Conservation (phyloP, 2,113 vertebrate genomes). For the Aleadryas rufinucha region DNA sequence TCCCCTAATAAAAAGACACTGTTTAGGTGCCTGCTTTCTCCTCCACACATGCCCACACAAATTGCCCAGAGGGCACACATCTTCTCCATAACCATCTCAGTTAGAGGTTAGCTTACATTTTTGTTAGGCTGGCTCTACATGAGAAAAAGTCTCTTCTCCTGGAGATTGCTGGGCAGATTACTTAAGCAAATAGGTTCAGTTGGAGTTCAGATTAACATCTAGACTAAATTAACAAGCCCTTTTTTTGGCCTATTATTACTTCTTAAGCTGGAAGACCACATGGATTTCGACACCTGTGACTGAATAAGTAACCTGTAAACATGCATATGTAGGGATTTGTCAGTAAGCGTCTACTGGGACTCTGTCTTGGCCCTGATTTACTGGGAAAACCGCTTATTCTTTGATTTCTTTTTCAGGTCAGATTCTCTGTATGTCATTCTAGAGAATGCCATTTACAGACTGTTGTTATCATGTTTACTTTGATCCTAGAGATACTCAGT, state of each 20-base stretch:
- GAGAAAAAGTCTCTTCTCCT: not conserved
- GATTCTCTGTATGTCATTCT: not conserved
- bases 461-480: not conserved
- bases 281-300: not conserved
- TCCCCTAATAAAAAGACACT: not conserved
- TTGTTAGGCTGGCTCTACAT: not conserved
- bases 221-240: not conserved
- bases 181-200: not conserved
- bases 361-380: not conserved
- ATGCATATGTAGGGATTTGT: not conserved
- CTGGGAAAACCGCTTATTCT: not conserved
- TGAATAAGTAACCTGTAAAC: not conserved
- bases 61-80: not conserved
- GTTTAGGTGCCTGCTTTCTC: not conserved
- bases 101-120: conserved; percentile 4
- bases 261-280: not conserved
- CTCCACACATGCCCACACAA: not conserved
- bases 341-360: not conserved
- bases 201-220: conserved; percentile 37
- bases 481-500: not conserved
- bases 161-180: not conserved
- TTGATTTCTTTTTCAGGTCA: not conserved
- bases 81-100: not conserved
- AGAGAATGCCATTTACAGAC: not conserved
- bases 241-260: not conserved